Base-by-base conservation (phyloP, 1,140 invertebrate genomes). In the Sitophilus oryzae region DNA sequence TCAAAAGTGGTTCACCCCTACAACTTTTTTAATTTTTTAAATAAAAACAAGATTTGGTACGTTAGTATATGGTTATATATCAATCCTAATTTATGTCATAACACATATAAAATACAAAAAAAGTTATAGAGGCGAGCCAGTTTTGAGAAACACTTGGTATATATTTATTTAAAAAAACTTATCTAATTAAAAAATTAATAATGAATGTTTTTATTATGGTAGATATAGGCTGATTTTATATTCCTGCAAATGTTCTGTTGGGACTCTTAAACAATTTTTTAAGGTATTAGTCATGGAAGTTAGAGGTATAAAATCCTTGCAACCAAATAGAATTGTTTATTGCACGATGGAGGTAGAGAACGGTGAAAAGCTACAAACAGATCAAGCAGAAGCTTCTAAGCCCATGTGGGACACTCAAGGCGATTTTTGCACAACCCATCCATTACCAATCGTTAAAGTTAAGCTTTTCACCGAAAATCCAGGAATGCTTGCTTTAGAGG, bases 331-430 rank as follows among this genome's bases (percentile, higher is more conserved):
- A 68, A 97, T 99, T 66, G 95, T 99, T 22, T 99, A 99, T 77
- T 99, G 97, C 74, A 99, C 96, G 18, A 99, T 99, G 97, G 96
- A 99, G 78, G 94, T 98, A 1, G 96, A 99, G 75, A 90, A 89
- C 51, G 93, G 94, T 35, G 94, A 98, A 70, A 99, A 99, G 74
- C 76, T 99, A 34, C 96, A 98, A 77, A 99, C 97, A 5, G 97
- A 98, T 78, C 95, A 98, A 75, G 95, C 96, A 1, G 95, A 99
- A 77, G 96, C 95, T 11, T 96, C 93, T 0, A 98, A 98, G 76
- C 96, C 96, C 44, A 91, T 93, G 93, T 96, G 92, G 92, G 92
- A 94, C 61, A 95, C 91, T 8, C 92, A 98, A 79, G 96, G 94
- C 41, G 97, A 99, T 74, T 99, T 99, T 72, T 91, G 91, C 47